phyloP scores from a whole-genome alignment of 1,140 invertebrate species.

The Listronotus oregonensis region DNA sequence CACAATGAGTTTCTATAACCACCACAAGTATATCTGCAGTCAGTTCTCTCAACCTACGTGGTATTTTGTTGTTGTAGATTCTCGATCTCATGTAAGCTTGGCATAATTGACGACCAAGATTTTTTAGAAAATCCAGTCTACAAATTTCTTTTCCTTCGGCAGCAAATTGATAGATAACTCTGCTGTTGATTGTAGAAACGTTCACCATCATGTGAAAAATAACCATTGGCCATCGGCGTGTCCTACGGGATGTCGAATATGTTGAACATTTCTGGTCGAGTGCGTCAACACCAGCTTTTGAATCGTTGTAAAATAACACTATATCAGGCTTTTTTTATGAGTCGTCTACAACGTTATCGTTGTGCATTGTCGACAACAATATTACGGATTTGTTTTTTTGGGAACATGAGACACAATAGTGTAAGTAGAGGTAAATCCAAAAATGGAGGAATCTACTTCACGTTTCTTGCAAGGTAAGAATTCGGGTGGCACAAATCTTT shows the following conservation, averaged over 20 bases:
- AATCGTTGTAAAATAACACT: conserved; percentile 7
- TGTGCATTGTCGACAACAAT: too few relatives aligned
- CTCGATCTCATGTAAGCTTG: background rate
- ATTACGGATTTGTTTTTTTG: too few relatives aligned
- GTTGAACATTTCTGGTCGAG: conserved; percentile 15
- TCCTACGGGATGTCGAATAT: conserved; percentile 12
- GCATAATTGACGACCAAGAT: conserved; percentile 9
- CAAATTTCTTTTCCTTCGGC: conserved; percentile 8
- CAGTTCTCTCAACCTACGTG: background rate
- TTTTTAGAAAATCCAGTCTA: conserved; percentile 9
- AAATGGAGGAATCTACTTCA: background rate
- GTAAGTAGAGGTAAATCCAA: background rate
- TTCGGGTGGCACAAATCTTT: too few relatives aligned
- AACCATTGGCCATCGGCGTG: conserved; percentile 6
- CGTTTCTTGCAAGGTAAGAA: too few relatives aligned
- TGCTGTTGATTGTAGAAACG: conserved; percentile 12
- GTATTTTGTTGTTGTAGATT: background rate
- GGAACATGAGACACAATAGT: too few relatives aligned
- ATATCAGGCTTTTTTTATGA: too few relatives aligned
- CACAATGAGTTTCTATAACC: background rate
- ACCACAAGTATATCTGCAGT: background rate
- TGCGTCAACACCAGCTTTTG: conserved; percentile 16
- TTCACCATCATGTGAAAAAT: conserved; percentile 13
- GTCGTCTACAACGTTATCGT: too few relatives aligned
- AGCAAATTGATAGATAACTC: conserved; percentile 17